Evolutionary conservation across 2,113 vertebrate species (phyloP), one percentile per base, ranked within the genome.

Genomic region (Equus quagga): DNA sequence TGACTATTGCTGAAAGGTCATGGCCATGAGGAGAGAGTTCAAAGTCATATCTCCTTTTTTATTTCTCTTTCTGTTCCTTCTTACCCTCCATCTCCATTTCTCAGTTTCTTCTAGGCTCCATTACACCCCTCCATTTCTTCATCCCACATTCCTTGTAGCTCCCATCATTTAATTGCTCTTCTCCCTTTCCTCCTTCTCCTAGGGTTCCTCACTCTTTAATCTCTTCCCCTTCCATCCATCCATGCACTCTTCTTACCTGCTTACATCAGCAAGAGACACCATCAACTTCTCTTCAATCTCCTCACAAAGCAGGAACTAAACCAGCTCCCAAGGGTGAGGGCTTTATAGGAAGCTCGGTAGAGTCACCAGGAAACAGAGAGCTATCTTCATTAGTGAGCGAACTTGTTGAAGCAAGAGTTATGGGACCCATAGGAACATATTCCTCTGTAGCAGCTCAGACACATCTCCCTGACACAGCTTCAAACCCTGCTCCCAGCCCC

Each of bases 331-430:
- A 49, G 17, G 19, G 18, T 15, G 3, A 44, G 10, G 54, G 14
- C 28, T 98, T 97, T 98, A 97, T 96, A 98, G 11, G 44, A 51
- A 95, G 62, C 72, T 85, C 75, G 44, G 36, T 19, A 36, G 19
- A 98, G 58, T 94, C 91, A 88, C 56, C 36, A 91, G 49, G 62
- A 89, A 94, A 60, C 31, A 72, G 56, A 15, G n/a, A 89, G n/a
- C 49, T 78, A 58, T 80, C 51, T 91, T 94, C 51, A 96, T 96
- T 91, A 58, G 4, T 90, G 64, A 89, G 7, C 31, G 0, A 31
- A 54, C 81, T 81, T 9, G 41, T 41, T 97, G 26, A 8, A 82
- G 9, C 56, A 94, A 96, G 91, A 97, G 36, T 93, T 78, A 97
- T 91, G 82, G 8, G 3, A 64, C 24, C 67, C 36, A 72, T 93